Conservation (phyloP, 2,113 vertebrate species). For the Gasterosteus aculeatus region DNA sequence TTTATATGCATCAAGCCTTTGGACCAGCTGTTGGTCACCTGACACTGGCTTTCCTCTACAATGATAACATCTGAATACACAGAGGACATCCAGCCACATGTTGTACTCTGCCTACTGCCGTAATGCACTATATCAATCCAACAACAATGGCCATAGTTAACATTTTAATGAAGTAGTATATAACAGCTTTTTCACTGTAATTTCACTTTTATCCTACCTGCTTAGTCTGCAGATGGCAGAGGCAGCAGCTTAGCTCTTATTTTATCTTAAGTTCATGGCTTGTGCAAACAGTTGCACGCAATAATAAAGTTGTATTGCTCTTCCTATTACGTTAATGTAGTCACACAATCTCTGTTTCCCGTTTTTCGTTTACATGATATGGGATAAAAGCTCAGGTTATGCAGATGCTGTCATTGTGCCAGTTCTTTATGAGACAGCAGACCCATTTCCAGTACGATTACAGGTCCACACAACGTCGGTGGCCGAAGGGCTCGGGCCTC, state of each 20-base stretch:
- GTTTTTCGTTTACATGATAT: conserved; percentile 49
- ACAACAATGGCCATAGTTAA: conserved; percentile 4
- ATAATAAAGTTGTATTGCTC: conserved; percentile 56
- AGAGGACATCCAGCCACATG: conserved; percentile 37
- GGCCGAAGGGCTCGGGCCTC: conserved; percentile 1
- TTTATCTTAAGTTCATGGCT: conserved; percentile 44
- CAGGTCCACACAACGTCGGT: conserved; percentile 27
- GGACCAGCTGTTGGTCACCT: conserved; percentile 62
- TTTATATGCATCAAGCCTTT: conserved; percentile 60
- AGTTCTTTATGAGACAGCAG: conserved; percentile 30
- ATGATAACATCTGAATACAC: conserved; percentile 76
- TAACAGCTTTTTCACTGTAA: conserved; percentile 17
- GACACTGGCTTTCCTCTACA: conserved; percentile 52
- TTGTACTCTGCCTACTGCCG: not conserved
- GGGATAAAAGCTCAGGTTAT: conserved; percentile 14
- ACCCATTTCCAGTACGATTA: conserved; percentile 59
- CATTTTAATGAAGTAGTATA: conserved; percentile 53
- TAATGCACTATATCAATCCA: conserved; percentile 8
- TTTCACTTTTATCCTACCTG: not conserved
- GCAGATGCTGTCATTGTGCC: conserved; percentile 15
- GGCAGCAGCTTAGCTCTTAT: conserved; percentile 23
- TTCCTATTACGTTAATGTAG: conserved; percentile 53
- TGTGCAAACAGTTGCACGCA: conserved; percentile 59
- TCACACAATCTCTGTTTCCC: conserved; percentile 53
- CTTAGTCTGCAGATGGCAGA: conserved; percentile 3